Percentiles rank a stretch among this genome's conserved stretches.
Conservation (phyloP, 2,113 vertebrate species). For the Tragulus kanchil region DNA sequence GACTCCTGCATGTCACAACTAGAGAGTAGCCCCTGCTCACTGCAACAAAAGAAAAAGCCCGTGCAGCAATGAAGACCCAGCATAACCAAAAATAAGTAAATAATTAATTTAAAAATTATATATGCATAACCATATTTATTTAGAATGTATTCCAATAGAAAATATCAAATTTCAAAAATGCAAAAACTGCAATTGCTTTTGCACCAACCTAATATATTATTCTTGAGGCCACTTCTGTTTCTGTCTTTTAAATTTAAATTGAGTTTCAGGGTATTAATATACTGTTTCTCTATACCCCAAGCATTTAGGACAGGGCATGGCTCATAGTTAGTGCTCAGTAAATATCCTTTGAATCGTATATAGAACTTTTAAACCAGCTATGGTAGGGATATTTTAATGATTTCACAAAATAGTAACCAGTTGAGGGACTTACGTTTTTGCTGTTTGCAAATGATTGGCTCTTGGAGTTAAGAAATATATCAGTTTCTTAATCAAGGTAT, state of each 20-base stretch:
- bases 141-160: background rate
- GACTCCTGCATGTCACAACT: too few species aligned
- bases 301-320: background rate
- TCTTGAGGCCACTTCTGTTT: background rate
- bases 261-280: background rate
- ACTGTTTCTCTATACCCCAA: background rate
- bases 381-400: background rate
- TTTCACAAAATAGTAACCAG: background rate
- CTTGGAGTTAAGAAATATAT: background rate
- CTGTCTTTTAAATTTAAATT: conserved; percentile 3
- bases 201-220: background rate
- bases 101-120: too few species aligned
- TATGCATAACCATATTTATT: background rate
- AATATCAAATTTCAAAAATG: background rate
- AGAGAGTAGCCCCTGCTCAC: too few species aligned
- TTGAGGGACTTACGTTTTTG: background rate
- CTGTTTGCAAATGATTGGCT: background rate
- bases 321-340: background rate
- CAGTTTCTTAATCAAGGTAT: background rate
- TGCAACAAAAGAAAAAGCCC: too few species aligned
- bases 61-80: too few species aligned
- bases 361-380: background rate
- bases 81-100: too few species aligned
- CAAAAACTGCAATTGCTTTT: background rate
- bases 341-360: background rate